These are phyloP conservation scores for Monarcha castaneiventris DNA, from an alignment of 2,113 vertebrate genomes.

Conservation along the genomic window DNA sequence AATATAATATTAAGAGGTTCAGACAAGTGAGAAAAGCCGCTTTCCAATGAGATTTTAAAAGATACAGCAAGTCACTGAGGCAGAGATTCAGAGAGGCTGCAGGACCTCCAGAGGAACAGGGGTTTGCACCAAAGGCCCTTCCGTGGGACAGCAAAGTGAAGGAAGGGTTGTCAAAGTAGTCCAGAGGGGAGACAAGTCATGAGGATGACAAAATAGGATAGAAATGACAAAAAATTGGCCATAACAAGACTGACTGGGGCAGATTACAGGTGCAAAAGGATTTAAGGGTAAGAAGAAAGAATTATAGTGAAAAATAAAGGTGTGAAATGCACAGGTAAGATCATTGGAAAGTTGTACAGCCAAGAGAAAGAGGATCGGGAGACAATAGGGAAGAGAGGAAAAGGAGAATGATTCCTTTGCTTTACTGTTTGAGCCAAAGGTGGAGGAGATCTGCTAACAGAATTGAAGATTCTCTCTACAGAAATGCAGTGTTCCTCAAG, in stretches of 20 bases:
- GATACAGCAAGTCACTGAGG: slow-evolving; percentile 16
- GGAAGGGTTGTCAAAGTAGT: background rate
- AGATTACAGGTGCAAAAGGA: background rate
- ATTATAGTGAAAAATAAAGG: background rate
- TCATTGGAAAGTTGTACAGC: background rate
- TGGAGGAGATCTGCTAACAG: background rate
- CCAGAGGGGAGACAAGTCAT: background rate
- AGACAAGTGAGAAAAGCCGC: background rate
- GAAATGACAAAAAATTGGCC: background rate
- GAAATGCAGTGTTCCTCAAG: background rate
- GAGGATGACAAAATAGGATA: background rate
- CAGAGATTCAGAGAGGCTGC: background rate
- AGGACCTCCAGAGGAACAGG: background rate
- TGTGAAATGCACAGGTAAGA: background rate
- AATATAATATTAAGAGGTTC: slow-evolving; percentile 19
- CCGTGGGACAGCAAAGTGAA: background rate
- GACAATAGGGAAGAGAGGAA: background rate
- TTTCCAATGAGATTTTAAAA: slow-evolving; percentile 40
- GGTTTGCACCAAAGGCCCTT: background rate
- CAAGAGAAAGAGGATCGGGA: background rate
- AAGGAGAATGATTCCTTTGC: background rate
- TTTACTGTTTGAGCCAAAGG: background rate
- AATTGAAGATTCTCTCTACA: background rate
- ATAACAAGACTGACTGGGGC: background rate
- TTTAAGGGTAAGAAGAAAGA: background rate